Percentiles rank a stretch among this genome's conserved stretches.
Evolutionary conservation across 2,888 invertebrate species (phyloP).

Genomic region (Cactoblastis cactorum): DNA sequence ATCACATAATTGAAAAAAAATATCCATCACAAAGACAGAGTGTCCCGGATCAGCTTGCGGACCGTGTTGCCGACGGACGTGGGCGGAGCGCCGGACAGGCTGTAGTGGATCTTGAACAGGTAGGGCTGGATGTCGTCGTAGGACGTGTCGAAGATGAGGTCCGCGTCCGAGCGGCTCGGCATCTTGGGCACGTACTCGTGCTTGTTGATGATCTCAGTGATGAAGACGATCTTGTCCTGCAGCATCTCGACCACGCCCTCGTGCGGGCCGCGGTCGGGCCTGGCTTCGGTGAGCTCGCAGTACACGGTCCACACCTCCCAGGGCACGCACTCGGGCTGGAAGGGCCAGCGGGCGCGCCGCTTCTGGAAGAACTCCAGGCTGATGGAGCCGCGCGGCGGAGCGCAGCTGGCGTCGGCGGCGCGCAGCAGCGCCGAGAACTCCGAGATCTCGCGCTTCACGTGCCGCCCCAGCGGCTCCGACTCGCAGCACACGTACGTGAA

Average conservation of each 20-base stretch:
- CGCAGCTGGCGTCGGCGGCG: slow-evolving; percentile 81
- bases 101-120: slow-evolving; percentile 94
- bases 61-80: slow-evolving; percentile 92
- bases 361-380: slow-evolving; percentile 97
- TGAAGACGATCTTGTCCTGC: slow-evolving; percentile 95
- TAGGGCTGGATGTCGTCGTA: slow-evolving; percentile 98
- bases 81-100: slow-evolving; percentile 87
- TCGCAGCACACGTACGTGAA: slow-evolving; percentile 98
- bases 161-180: slow-evolving; percentile 94
- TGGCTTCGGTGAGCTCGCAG: slow-evolving; percentile 91
- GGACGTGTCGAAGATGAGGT: slow-evolving; percentile 95
- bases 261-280: slow-evolving; percentile 92
- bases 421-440: slow-evolving; percentile 88
- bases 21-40: slow-evolving; percentile 84
- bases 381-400: slow-evolving; percentile 88
- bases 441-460: slow-evolving; percentile 86
- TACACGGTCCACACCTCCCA: slow-evolving; percentile 99
- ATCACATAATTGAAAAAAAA: slow-evolving; percentile 23
- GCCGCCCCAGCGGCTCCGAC: slow-evolving; percentile 86
- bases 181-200: slow-evolving; percentile 98
- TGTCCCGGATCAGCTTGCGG: slow-evolving; percentile 93
- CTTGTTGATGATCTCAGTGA: slow-evolving; percentile 96
- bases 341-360: slow-evolving; percentile 93
- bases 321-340: slow-evolving; percentile 94
- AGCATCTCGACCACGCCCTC: slow-evolving; percentile 93